Percentiles rank a stretch among this genome's conserved stretches.
Conservation (phyloP, 2,113 vertebrate species). For the Cephalopholis sonnerati region DNA sequence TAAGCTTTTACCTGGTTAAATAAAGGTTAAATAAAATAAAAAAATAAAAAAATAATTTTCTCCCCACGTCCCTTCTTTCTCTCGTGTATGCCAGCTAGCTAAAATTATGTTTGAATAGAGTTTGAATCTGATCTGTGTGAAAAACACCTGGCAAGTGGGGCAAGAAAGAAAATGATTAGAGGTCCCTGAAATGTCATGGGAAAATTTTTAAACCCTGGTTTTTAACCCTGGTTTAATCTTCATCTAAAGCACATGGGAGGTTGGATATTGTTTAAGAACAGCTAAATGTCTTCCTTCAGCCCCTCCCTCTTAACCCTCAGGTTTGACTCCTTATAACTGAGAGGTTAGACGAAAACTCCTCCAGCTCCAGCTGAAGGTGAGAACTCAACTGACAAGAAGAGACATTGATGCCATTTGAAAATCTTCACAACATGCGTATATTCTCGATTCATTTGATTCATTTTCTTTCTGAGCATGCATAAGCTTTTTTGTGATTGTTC, state of each 20-base stretch:
- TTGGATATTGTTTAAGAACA: neutral
- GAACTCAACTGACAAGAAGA: neutral
- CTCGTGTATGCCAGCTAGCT: too few species aligned
- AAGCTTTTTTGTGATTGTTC: neutral
- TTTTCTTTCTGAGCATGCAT: neutral
- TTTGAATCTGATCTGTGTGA: too few species aligned
- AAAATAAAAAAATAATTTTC: too few species aligned
- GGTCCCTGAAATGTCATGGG: too few species aligned
- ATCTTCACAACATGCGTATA: neutral
- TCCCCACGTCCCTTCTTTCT: too few species aligned
- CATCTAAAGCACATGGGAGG: neutral
- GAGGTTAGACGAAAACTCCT: neutral
- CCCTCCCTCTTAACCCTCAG: neutral
- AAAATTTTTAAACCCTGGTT: neutral
- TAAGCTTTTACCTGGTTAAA: too few species aligned
- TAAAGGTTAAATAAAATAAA: too few species aligned
- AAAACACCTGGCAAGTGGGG: too few species aligned
- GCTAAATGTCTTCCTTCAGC: neutral
- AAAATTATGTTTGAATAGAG: too few species aligned
- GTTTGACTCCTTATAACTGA: neutral
- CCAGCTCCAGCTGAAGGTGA: conserved; percentile 25
- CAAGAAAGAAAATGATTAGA: too few species aligned
- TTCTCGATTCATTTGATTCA: neutral
- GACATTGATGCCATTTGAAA: neutral
- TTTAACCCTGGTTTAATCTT: neutral